These are phyloP conservation scores for Dusona sp. DNA, from an alignment of 2,888 invertebrate species.

Conservation along the genomic window DNA sequence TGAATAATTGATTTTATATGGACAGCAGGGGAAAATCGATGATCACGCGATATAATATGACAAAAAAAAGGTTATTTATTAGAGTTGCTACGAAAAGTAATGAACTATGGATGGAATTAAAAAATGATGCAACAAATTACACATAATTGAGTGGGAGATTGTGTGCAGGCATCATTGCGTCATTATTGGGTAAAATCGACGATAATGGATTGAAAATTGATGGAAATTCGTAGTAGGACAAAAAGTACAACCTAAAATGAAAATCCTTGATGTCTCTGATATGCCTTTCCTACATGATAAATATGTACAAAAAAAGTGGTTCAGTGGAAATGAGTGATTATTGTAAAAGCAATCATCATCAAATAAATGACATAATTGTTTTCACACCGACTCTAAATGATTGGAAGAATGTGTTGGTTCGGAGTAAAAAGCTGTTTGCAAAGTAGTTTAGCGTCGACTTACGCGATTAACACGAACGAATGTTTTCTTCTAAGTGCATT, in stretches of 20 bases:
- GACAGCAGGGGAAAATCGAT: background rate
- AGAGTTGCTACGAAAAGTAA: background rate
- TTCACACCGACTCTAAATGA: background rate
- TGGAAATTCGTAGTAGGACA: no score
- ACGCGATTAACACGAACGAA: constrained; percentile 17
- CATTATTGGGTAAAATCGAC: background rate
- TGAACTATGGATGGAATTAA: background rate
- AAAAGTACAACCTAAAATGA: no score
- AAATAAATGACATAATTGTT: background rate
- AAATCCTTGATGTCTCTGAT: no score
- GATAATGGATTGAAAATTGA: background rate
- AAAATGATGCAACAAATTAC: background rate
- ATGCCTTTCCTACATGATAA: no score
- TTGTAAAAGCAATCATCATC: background rate
- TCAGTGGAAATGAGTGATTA: background rate
- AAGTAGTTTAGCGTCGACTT: constrained; percentile 18
- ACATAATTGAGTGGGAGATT: background rate
- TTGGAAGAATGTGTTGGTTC: background rate
- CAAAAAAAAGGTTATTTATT: background rate
- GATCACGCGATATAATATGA: background rate
- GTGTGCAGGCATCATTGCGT: background rate
- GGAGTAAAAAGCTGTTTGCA: background rate
- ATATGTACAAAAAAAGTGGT: no score
- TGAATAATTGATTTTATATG: background rate
- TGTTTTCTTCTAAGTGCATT: constrained; percentile 22